These are phyloP conservation scores for Pseudorectes ferrugineus DNA, from an alignment of 2,113 vertebrate species.

Conservation along the genomic window DNA sequence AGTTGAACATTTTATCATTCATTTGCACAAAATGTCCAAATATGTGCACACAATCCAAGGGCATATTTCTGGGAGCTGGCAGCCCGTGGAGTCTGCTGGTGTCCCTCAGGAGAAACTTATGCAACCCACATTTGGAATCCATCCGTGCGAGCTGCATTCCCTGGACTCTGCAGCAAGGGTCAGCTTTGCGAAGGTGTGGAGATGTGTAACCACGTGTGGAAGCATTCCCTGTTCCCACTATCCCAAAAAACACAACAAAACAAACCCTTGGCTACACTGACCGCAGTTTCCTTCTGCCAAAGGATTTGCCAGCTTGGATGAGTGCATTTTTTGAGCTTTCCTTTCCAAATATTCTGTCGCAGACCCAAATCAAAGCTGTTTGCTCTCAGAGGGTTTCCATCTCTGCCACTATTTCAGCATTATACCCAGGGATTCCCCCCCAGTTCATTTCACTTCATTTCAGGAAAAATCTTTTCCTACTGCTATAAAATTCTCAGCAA, in stretches of 20 bases:
- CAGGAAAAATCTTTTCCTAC: not conserved
- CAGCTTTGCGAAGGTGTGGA: constrained; percentile 19
- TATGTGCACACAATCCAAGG: constrained; percentile 43
- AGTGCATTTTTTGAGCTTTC: not conserved
- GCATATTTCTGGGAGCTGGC: constrained; percentile 57
- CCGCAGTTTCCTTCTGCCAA: not conserved
- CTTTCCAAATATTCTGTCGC: not conserved
- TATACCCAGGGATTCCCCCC: not conserved
- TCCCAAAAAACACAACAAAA: not conserved
- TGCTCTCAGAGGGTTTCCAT: not conserved
- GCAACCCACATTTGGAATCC: constrained; percentile 34
- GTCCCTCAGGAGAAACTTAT: constrained; percentile 43
- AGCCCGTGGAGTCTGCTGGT: not conserved
- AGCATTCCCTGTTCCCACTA: not conserved
- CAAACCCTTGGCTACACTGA: not conserved
- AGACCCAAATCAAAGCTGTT: not conserved
- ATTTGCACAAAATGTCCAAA: constrained; percentile 58
- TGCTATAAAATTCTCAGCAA: not conserved
- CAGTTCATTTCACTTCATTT: not conserved
- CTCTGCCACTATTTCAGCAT: not conserved
- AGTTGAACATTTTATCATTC: not conserved
- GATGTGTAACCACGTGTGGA: not conserved
- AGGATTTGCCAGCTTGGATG: not conserved
- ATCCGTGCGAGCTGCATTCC: not conserved
- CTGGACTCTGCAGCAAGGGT: not conserved